A percentile compares a stretch with the other conserved stretches of the same genome.
phyloP scores from a whole-genome alignment of 2,888 invertebrate species.

The Spodoptera littoralis region DNA sequence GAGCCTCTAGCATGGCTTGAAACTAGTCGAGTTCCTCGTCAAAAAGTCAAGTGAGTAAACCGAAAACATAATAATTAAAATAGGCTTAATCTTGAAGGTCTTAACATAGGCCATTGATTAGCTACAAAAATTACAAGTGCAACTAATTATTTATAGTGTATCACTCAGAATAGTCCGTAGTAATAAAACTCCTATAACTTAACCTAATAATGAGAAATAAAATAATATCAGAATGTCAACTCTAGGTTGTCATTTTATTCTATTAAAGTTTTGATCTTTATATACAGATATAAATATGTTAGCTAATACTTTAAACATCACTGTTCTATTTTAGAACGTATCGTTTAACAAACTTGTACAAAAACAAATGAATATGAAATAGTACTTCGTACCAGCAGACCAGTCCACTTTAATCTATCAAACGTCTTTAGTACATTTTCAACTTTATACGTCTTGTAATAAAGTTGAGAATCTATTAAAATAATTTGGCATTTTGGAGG shows the following conservation, averaged over 20 bases:
- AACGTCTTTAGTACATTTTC: too few species aligned
- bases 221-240: slow-evolving; percentile 31
- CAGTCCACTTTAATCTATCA: too few species aligned
- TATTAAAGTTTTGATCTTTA: slow-evolving; percentile 1
- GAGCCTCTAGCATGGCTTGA: too few species aligned
- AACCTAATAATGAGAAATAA: slow-evolving; percentile 18
- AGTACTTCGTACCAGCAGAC: too few species aligned
- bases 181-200: slow-evolving; percentile 3
- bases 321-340: slow-evolving; percentile 4
- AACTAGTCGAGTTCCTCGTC: too few species aligned
- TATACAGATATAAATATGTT: slow-evolving; percentile 5
- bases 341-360: neutral
- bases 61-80: too few species aligned
- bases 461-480: too few species aligned
- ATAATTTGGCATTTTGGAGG: too few species aligned
- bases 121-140: neutral
- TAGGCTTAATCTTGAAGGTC: too few species aligned
- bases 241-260: neutral
- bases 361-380: neutral
- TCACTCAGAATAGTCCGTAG: slow-evolving; percentile 22
- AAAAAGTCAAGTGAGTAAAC: too few species aligned
- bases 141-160: slow-evolving; percentile 3
- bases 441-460: too few species aligned
- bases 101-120: too few species aligned
- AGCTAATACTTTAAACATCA: slow-evolving; percentile 39